Base-by-base conservation (phyloP, 2,113 vertebrate species). In the Carettochelys insculpta region DNA sequence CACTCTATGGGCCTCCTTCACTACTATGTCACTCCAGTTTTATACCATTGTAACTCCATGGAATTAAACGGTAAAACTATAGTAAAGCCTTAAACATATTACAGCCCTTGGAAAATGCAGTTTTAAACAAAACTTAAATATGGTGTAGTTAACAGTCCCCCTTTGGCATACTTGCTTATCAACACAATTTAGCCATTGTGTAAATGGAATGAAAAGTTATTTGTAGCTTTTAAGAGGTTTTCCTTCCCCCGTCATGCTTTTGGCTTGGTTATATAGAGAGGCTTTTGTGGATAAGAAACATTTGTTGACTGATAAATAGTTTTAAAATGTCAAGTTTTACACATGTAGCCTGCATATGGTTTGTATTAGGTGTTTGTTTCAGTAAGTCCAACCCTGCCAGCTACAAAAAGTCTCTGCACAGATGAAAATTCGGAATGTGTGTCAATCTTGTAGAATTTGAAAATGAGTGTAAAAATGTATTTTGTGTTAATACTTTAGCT, bases 331-430 rank as follows among this genome's bases (percentile, higher is more conserved):
- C 29, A 76, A 87, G 34, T 43, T 89, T 56, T 82, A 25, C 20
- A 34, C 79, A 58, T 88, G 8, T 52, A 56, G 52, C 25, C 34
- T 85, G 48, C 16, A 8, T 79, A 29, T 68, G 47, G 83, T 20
- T 27, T 34, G 47, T 43, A 27, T 68, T 78, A 92, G 68, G 81
- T 85, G 77, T 34, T 94, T 77, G 77, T 90, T 89, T 48, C 10
- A 7, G 1, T 52, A n/a, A 77, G 27, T 54, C 53, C 92, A 58
- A 82, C 61, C 90, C 93, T 91, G 76, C 77, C 68, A 80, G 65
- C 61, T 85, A 19, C 34, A 90, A 54, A 88, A 92, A 92, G 52
- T 83, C 54, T 90, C 80, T 88, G 78, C 80, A 81, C 86, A 75
- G 50, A 93, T n/a, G 27, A 90, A 90, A 85, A 41, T 27, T n/a